Evolutionary conservation across 2,113 vertebrate genomes (phyloP).

Genomic region (Onychostoma macrolepis): DNA sequence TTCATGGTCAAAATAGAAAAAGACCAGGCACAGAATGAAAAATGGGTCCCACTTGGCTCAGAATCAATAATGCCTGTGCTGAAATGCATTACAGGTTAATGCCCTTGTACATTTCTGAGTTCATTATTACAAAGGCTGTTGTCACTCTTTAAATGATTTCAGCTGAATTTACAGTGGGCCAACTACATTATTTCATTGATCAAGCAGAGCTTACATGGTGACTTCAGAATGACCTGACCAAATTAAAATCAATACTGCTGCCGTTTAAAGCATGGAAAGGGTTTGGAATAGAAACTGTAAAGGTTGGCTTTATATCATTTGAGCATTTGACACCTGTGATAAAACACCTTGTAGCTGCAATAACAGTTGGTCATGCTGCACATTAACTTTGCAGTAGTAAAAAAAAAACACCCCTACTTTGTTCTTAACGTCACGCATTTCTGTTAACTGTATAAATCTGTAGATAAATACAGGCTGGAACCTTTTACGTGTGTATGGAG

Average conservation of each 20-base stretch:
- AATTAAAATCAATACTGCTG: slow-evolving; percentile 1
- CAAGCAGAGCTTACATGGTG: not conserved
- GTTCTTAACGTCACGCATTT: not conserved
- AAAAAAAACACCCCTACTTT: not conserved
- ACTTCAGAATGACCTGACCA: not conserved
- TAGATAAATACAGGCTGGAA: not conserved
- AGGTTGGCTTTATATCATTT: not conserved
- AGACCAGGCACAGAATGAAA: not conserved
- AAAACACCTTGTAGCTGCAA: not conserved
- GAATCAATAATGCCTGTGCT: slow-evolving; percentile 11
- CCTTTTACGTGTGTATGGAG: not conserved
- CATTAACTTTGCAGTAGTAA: not conserved
- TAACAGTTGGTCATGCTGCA: not conserved
- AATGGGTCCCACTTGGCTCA: not conserved
- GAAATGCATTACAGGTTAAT: not conserved
- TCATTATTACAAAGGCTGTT: not conserved
- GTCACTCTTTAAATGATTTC: not conserved
- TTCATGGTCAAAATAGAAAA: not conserved
- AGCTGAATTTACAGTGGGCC: not conserved
- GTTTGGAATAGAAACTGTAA: not conserved
- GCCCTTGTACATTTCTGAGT: not conserved
- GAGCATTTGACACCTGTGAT: not conserved
- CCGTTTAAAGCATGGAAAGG: not conserved
- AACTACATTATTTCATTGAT: slow-evolving; percentile 1
- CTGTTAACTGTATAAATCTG: not conserved